Conservation (phyloP, 2,888 invertebrate species). For the Pterostichus madidus region DNA sequence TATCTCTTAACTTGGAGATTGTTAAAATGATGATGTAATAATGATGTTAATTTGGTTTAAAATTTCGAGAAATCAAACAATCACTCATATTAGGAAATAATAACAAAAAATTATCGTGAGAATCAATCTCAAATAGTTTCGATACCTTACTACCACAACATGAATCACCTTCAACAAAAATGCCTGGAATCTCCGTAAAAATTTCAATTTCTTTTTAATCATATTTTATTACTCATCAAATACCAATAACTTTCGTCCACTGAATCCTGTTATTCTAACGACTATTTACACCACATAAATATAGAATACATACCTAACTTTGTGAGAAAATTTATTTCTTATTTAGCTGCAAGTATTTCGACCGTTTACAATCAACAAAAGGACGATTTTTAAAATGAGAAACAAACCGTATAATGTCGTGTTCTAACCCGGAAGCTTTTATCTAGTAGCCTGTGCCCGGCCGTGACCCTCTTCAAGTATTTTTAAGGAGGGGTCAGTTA, state of each 20-base stretch:
- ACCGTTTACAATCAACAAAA: conserved; percentile 40
- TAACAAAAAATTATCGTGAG: conserved; percentile 27
- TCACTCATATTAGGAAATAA: background rate
- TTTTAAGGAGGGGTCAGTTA: conserved; percentile 62
- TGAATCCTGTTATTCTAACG: background rate
- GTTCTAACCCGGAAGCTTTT: too few relatives aligned
- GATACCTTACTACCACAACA: background rate
- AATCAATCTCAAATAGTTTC: conserved; percentile 9
- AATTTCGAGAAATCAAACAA: background rate
- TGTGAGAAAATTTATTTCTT: conserved; percentile 52
- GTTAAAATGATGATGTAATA: too few relatives aligned
- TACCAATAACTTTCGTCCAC: conserved; percentile 9
- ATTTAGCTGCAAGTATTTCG: conserved; percentile 8
- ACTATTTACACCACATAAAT: conserved; percentile 28
- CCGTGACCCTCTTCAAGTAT: conserved; percentile 42
- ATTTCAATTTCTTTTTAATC: conserved; percentile 14
- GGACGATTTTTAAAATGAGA: conserved; percentile 26
- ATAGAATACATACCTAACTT: background rate
- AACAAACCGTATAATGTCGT: conserved; percentile 48
- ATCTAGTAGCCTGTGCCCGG: conserved; percentile 14
- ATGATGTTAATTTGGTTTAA: background rate
- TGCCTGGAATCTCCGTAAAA: background rate
- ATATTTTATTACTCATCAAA: conserved; percentile 40
- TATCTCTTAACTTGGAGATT: too few relatives aligned
- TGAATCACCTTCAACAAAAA: conserved; percentile 21